Conservation (phyloP, 2,797 vertebrate species). For the Oryzias dopingdopingensis region DNA sequence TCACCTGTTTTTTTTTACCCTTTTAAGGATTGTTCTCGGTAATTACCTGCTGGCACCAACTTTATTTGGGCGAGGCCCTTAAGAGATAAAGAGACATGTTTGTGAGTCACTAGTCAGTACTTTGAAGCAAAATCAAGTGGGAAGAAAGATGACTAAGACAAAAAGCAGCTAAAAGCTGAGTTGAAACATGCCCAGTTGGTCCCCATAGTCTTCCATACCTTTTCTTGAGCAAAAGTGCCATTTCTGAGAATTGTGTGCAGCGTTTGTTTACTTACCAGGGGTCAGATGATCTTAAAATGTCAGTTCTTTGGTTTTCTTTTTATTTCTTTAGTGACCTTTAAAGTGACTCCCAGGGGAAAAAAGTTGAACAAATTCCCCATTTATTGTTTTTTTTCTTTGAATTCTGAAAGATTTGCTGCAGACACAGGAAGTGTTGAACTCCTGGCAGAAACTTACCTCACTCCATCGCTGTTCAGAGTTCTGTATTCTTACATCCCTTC, state of each 20-base stretch:
- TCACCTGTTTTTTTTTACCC: slow-evolving; percentile 44
- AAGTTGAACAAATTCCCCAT: not conserved
- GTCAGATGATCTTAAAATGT: not conserved
- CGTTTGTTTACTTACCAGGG: slow-evolving; percentile 23
- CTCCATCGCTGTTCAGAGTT: slow-evolving; percentile 67
- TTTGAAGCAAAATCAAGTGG: no score
- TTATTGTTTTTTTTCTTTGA: slow-evolving; percentile 8
- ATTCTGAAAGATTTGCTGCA: slow-evolving; percentile 19
- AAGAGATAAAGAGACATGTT: slow-evolving; percentile 7
- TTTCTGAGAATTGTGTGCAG: slow-evolving; percentile 18
- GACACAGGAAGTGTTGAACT: slow-evolving; percentile 40
- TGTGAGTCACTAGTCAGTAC: not conserved
- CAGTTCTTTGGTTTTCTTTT: slow-evolving; percentile 20
- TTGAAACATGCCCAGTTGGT: not conserved
- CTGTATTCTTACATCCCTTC: slow-evolving; percentile 70
- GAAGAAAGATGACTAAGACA: no score
- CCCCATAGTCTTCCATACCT: not conserved
- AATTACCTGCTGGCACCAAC: slow-evolving; percentile 12
- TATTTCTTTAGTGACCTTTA: slow-evolving; percentile 25
- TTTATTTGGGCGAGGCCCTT: not conserved
- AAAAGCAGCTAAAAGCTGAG: not conserved
- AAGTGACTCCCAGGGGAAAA: slow-evolving; percentile 7
- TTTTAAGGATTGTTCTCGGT: slow-evolving; percentile 33
- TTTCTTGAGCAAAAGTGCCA: slow-evolving; percentile 19
- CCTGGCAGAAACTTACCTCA: slow-evolving; percentile 70